Evolutionary conservation across 2,888 invertebrate genomes (phyloP).

Genomic region (Ganaspis brasiliensis): DNA sequence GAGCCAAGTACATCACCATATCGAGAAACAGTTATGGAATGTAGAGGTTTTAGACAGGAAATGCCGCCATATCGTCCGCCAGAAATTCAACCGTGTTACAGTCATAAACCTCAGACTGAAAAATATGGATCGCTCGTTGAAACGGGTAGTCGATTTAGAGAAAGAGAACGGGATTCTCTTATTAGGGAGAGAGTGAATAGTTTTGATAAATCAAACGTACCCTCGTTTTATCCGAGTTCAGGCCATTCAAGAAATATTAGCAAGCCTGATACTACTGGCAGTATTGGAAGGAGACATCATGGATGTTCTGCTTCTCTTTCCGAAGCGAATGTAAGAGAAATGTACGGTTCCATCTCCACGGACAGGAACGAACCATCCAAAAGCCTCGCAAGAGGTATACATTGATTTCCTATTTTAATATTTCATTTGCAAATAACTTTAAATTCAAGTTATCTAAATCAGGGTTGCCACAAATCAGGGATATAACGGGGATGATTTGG

Average conservation of each 20-base stretch:
- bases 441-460: no score
- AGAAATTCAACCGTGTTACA: slow-evolving; percentile 72
- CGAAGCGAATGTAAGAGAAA: slow-evolving; percentile 75
- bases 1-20: slow-evolving; percentile 78
- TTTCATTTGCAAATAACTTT: no score
- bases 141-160: slow-evolving; percentile 70
- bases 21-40: slow-evolving; percentile 75
- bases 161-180: slow-evolving; percentile 71
- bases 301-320: slow-evolving; percentile 76
- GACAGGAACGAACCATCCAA: slow-evolving; percentile 78
- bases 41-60: slow-evolving; percentile 74
- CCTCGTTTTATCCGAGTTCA: slow-evolving; percentile 73
- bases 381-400: slow-evolving; percentile 75
- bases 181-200: slow-evolving; percentile 78
- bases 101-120: slow-evolving; percentile 73
- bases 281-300: slow-evolving; percentile 71
- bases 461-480: no score
- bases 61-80: slow-evolving; percentile 75
- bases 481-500: no score
- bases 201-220: slow-evolving; percentile 75
- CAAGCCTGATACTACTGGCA: slow-evolving; percentile 72
- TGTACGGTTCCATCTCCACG: slow-evolving; percentile 70
- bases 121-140: slow-evolving; percentile 77
- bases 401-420: neutral
- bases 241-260: slow-evolving; percentile 71